Base-by-base conservation (phyloP, 1,140 invertebrate genomes). In the Scaptodrosophila lebanonensis region DNA sequence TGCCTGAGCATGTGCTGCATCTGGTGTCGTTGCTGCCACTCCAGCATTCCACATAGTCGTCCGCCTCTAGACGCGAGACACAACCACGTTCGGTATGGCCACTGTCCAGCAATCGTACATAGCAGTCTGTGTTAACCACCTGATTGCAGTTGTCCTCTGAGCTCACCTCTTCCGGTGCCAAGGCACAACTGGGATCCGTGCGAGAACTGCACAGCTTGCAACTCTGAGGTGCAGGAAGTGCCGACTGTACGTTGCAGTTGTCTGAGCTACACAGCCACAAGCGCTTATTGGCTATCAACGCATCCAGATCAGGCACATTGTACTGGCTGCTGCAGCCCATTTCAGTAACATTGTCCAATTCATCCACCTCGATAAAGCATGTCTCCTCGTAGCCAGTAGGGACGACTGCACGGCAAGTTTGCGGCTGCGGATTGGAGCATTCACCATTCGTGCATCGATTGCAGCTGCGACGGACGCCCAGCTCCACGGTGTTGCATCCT, bases 41-140 rank as follows among this genome's bases (percentile, higher is more conserved):
- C 0, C 66, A 38, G 13, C 84, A 86, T 0, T 54, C 54, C 2
- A 64, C 1, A 9, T 77, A 86, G 3, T 77, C 75, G 2, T 67
- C 79, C 1, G 27, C 51, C 6, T 85, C 71, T 30, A 86, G 22
- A 1, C 27, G 58, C 5, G 60, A 35, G 0, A 79, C 25, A 5
- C 84, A 86, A 3, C 84, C 84, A 0, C 84, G 66, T 42, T 86
- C 83, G 0, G 84, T 86, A 39, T 86, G 75, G 3, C 84, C 84
- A 49, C 60, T 53, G 5, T 54, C 56, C 11, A 82, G 58, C 1
- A 86, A 20, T 3, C 84, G 49, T 0, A 63, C 39, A 27, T 86
- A 86, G 39, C 84, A 86, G 6, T 85, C 63, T 1, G 66, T 75
- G 45, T 75, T 83, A 0, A 83, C 36, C 0, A 15, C 8, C 18